phyloP scores from a whole-genome alignment of 2,113 vertebrate species.

The Tachuris rubrigastra region DNA sequence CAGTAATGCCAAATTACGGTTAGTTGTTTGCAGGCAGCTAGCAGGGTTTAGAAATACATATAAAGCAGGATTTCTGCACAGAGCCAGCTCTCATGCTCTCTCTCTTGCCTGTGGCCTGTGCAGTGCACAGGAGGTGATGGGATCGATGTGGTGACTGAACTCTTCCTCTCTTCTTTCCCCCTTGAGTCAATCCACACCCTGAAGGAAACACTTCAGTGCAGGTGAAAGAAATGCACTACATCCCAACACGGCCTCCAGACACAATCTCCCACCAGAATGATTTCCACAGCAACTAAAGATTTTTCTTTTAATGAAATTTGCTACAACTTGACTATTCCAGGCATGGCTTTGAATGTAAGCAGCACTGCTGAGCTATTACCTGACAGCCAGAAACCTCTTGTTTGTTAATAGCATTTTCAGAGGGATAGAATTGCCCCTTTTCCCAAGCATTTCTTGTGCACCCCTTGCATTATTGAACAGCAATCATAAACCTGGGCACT shows the following conservation, averaged over 20 bases:
- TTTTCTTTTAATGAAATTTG: not conserved
- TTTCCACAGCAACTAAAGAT: not conserved
- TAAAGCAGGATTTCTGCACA: not conserved
- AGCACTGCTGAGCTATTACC: not conserved
- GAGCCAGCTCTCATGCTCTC: not conserved
- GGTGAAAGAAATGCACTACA: not conserved
- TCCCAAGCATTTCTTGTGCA: not conserved
- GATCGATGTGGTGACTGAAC: not conserved
- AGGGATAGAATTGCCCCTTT: not conserved
- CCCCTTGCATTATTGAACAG: not conserved
- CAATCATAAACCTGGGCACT: not conserved
- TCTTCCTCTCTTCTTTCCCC: not conserved
- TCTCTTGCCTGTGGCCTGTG: not conserved
- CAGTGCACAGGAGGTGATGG: rapidly evolving
- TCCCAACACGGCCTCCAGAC: not conserved
- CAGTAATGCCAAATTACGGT: not conserved
- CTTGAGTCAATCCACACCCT: not conserved
- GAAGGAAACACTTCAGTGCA: not conserved
- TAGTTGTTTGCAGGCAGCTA: not conserved
- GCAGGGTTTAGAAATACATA: not conserved
- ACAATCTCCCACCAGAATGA: not conserved
- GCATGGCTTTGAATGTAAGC: not conserved
- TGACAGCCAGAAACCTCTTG: not conserved
- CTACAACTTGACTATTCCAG: not conserved
- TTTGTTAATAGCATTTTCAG: not conserved